A percentile compares a stretch with the other conserved stretches of the same genome.
phyloP scores from a whole-genome alignment of 1,140 invertebrate species.

The Laupala kohalensis region DNA sequence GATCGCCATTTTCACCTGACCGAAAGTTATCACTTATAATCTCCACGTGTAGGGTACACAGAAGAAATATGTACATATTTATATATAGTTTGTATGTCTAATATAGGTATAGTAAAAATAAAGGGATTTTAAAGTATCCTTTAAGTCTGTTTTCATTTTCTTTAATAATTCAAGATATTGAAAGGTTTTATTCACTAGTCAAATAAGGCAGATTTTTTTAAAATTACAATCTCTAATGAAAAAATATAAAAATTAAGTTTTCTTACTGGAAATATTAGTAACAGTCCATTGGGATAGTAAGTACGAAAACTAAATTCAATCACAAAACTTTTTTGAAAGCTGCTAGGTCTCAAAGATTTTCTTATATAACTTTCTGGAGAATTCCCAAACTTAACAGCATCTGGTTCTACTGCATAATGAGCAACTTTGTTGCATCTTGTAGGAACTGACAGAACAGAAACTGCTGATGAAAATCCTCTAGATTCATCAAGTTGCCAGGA shows the following conservation, averaged over 20 bases:
- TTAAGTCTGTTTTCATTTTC: no score
- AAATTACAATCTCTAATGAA: no score
- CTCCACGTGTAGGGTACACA: no score
- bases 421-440: constrained; percentile 16
- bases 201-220: no score
- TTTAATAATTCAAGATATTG: no score
- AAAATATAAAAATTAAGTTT: constrained; percentile 11
- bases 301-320: constrained; percentile 74
- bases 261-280: constrained; percentile 60
- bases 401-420: constrained; percentile 60
- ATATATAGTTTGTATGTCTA: no score
- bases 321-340: constrained; percentile 55
- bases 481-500: neutral
- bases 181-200: no score
- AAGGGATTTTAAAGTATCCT: no score
- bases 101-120: no score
- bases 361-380: constrained; percentile 58
- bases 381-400: constrained; percentile 78
- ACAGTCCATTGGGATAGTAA: constrained; percentile 67
- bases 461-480: neutral
- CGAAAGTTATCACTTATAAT: no score
- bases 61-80: no score
- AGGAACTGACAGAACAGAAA: neutral
- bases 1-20: no score
- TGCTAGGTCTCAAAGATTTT: constrained; percentile 44